A percentile compares a stretch with the other conserved stretches of the same genome.
Evolutionary conservation across 1,140 invertebrate genomes (phyloP).

Genomic region (Ostrea denselamellosa): DNA sequence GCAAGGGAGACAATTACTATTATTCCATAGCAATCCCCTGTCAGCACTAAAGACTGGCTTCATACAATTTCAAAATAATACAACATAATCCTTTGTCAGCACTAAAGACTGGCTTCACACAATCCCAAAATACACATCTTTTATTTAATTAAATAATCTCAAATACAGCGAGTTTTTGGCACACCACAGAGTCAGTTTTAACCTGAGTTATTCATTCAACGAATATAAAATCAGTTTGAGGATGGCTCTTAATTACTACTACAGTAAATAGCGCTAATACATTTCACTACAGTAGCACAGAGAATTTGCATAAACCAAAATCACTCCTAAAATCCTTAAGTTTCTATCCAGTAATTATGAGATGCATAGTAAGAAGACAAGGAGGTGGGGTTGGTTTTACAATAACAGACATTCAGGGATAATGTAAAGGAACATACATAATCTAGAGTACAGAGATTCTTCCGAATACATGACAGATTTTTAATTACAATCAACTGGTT

Average conservation of each 20-base stretch:
- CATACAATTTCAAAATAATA: not conserved
- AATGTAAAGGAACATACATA: not conserved
- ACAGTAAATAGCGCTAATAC: not conserved
- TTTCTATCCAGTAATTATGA: not conserved
- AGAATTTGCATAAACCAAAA: not conserved
- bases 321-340: not conserved
- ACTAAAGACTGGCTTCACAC: not conserved
- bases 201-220: not conserved
- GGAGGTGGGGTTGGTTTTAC: too few species aligned
- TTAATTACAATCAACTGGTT: too few species aligned
- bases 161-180: slow-evolving; percentile 5
- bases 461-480: too few species aligned
- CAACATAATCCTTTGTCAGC: not conserved
- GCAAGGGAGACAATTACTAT: too few species aligned
- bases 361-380: not conserved
- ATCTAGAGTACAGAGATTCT: not conserved
- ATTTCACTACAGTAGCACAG: not conserved
- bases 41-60: not conserved
- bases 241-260: not conserved
- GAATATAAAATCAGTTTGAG: not conserved
- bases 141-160: not conserved
- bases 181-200: not conserved
- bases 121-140: too few species aligned
- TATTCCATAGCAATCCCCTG: not conserved
- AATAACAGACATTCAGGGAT: not conserved